Evolutionary conservation across 2,113 vertebrate species (phyloP), one percentile per base, ranked within the genome.

Genomic region (Cisticola juncidis): DNA sequence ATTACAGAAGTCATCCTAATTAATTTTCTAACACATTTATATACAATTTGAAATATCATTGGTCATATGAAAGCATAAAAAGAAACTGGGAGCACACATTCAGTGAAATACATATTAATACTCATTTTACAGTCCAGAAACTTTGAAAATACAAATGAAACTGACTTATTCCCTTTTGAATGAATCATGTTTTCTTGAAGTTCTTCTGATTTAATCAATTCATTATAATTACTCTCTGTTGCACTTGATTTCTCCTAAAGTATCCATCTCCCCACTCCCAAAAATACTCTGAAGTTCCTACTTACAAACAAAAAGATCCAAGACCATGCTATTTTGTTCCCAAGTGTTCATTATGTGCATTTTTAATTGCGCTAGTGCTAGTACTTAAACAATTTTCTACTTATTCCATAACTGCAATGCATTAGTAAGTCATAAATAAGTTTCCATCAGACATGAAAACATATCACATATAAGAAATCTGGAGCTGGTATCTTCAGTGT

Each of bases 1-100:
- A 31, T 82, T 85, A 62, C n/a, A 91, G 61, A 61, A 92, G 68
- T 57, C 25, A 45, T 22, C 12, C 8, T 69, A 82, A 92, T 51
- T 82, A 66, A 84, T 89, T 90, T 93, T 95, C 81, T 88, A 86
- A 93, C 64, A 90, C 29, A 92, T 86, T 50, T 91, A 45, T 36
- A 73, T 50, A 83, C 9, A 50, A 29, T 81, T 85, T 93, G 57
- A 95, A 97, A 78, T 87, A 40, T 7, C 7, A 36, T 61, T 81
- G 79, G 23, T 81, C 21, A 69, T 57, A 79, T 31, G 48, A 92
- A 88, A 71, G 50, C 3, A 42, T 47, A 35, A 83, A 60, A 87
- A 51, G 18, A 54, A 89, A 86, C 38, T 36, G 3, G 23, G 60
- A 69, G 15, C 29, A 53, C 7, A 25, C 9, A 21, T 47, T 90